Evolutionary conservation across 1,140 invertebrate species (phyloP), one percentile per base, ranked within the genome.

Genomic region (Rhopalosiphum padi): DNA sequence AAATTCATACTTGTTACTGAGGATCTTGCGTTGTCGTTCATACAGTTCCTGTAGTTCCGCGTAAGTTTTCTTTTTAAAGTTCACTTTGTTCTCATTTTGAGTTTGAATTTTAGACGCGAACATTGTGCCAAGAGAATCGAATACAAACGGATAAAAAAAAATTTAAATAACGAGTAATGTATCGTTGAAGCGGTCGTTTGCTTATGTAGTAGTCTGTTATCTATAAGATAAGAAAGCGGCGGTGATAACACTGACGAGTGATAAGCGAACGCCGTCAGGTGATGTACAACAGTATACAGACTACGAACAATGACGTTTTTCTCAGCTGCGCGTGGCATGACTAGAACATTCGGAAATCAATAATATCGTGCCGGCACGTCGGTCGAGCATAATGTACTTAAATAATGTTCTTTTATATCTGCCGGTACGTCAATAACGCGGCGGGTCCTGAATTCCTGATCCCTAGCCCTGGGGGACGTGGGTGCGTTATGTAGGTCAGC

Each of bases 21-120:
- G 35, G 22, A 93, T 51, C 43, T 93, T 86, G 35, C 41, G 11
- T 51, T 93, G 91, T 23, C 91, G 46, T 55, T 86, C 51, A 25
- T 86, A n/a, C 25, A 93, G 30, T 53, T 93, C 82, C 18, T 53
- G 91, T 23, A 93, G 82, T 43, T 93, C 55, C 11, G n/a, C 77
- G 35, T 30, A 21, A 0, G 91, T 93, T 43, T 85, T 55, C 23
- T 43, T 41, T 55, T 93, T 93, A 2, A 93, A 53, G 41, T 86
- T n/a, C 6, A 93, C 91, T 86, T 53, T 86, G 25, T 93, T 93
- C 22, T 93, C 91, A 9, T 85, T 85, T 35, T 30, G 35, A 86
- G n/a, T 85, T 43, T 53, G 53, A 2, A 11, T 7, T 86, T 86
- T 93, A 7, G 82, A 83, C 22, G 22, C 30, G 18, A 85, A 85